Percentiles rank a stretch among this genome's conserved stretches.
These are phyloP conservation scores for Zapus hudsonius DNA, from an alignment of 2,113 vertebrate species.

Conservation along the genomic window DNA sequence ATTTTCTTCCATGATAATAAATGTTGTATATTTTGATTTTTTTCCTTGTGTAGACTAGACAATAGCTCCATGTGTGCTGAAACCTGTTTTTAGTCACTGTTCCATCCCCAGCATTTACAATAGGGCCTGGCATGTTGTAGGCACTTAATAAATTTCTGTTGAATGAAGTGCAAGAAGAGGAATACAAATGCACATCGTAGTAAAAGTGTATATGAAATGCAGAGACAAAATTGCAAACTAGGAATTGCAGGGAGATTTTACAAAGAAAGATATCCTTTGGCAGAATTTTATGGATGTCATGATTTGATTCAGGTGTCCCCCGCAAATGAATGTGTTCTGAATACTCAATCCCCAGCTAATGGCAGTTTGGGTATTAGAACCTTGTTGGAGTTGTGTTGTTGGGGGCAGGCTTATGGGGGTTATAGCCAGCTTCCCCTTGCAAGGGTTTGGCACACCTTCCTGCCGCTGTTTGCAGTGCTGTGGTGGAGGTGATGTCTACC, in stretches of 20 bases:
- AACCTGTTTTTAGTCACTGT: constrained; percentile 54
- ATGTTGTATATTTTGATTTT: constrained; percentile 41
- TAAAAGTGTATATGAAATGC: background rate
- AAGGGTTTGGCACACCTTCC: too few species aligned
- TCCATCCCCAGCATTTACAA: constrained; percentile 34
- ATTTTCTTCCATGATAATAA: constrained; percentile 20
- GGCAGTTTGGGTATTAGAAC: too few species aligned
- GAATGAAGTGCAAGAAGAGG: background rate
- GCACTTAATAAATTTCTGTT: constrained; percentile 46
- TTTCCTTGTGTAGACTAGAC: constrained; percentile 31
- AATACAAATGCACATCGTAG: background rate
- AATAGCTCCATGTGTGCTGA: background rate
- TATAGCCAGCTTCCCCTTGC: too few species aligned
- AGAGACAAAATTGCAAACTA: constrained; percentile 1
- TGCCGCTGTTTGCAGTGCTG: too few species aligned
- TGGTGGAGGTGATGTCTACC: too few species aligned
- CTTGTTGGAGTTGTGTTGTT: too few species aligned
- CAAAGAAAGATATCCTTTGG: background rate
- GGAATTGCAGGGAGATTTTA: background rate
- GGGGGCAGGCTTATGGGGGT: too few species aligned
- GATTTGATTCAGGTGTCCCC: too few species aligned
- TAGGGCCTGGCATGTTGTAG: background rate
- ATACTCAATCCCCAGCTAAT: too few species aligned
- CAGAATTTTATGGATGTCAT: too few species aligned
- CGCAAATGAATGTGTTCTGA: too few species aligned